A percentile compares a stretch with the other conserved stretches of the same genome.
phyloP scores from a whole-genome alignment of 64 coral and sea anemone species.

The Montipora cactus region DNA sequence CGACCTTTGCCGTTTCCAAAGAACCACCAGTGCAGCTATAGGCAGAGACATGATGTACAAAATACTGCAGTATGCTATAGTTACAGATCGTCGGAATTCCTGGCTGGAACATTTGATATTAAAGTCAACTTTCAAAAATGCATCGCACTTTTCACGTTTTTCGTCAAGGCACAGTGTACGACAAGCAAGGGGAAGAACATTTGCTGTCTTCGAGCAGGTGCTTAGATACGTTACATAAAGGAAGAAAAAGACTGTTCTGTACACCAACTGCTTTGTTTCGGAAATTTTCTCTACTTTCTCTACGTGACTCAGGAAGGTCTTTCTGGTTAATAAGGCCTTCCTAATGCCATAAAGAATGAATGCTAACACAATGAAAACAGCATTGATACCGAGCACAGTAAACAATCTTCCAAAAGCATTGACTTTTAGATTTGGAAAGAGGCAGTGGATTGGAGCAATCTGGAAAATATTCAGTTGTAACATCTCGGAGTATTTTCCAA shows the following conservation, averaged over 20 bases:
- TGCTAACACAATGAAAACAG: neutral
- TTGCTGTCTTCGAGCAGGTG: too few species aligned
- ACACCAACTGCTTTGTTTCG: slow-evolving; percentile 22
- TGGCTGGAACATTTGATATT: too few species aligned
- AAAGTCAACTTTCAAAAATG: too few species aligned
- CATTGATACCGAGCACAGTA: slow-evolving; percentile 24
- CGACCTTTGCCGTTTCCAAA: too few species aligned
- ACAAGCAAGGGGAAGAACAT: too few species aligned
- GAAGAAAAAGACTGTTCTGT: slow-evolving; percentile 37
- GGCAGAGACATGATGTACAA: too few species aligned
- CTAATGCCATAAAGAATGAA: neutral
- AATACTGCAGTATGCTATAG: too few species aligned
- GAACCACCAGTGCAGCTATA: too few species aligned
- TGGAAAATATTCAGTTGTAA: slow-evolving; percentile 53
- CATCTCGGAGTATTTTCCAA: slow-evolving; percentile 38
- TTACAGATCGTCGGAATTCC: too few species aligned
- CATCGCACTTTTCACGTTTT: too few species aligned
- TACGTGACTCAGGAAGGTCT: neutral
- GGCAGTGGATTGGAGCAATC: slow-evolving; percentile 50
- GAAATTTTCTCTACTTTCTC: slow-evolving; percentile 13
- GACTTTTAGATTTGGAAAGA: slow-evolving; percentile 9
- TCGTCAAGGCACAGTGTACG: too few species aligned
- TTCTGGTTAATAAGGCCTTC: neutral
- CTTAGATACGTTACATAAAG: too few species aligned
- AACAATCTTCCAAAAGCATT: slow-evolving; percentile 41